A percentile compares a stretch with the other conserved stretches of the same genome.
Evolutionary conservation across 2,113 vertebrate genomes (phyloP).

Genomic region (Gulo gulo): DNA sequence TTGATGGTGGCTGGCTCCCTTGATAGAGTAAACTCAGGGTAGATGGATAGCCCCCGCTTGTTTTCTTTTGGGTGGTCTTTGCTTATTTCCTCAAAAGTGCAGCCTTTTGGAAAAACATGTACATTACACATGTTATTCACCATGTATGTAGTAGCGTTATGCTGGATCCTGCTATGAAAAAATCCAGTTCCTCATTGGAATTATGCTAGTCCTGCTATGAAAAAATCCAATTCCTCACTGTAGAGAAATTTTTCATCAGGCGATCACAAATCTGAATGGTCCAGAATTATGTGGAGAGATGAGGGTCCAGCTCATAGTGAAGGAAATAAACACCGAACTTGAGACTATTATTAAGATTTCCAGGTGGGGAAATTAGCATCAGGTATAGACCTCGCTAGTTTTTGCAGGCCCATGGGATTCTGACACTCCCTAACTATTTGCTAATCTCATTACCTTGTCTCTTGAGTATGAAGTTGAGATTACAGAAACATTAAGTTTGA

Average conservation of each 20-base stretch:
- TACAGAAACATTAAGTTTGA: not conserved
- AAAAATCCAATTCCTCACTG: not conserved
- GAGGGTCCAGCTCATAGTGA: not conserved
- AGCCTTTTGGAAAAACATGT: not conserved
- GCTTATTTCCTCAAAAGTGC: not conserved
- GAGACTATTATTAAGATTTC: not conserved
- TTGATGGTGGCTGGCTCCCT: not conserved
- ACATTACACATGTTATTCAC: not conserved
- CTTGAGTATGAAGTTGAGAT: not conserved
- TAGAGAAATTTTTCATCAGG: not conserved
- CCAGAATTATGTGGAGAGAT: not conserved
- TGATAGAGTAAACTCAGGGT: not conserved
- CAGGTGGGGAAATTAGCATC: not conserved
- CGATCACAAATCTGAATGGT: not conserved
- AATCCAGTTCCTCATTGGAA: too few relatives aligned
- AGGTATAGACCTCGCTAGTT: not conserved
- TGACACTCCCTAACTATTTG: not conserved
- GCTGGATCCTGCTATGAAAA: not conserved
- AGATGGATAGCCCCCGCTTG: not conserved
- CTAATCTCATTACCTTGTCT: not conserved
- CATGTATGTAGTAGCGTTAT: not conserved
- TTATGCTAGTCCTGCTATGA: not conserved
- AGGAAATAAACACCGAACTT: not conserved
- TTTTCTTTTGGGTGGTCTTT: not conserved
- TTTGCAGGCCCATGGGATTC: not conserved